Evolutionary conservation across 2,888 invertebrate genomes (phyloP).

Genomic region (Lordiphosa fenestrarum): DNA sequence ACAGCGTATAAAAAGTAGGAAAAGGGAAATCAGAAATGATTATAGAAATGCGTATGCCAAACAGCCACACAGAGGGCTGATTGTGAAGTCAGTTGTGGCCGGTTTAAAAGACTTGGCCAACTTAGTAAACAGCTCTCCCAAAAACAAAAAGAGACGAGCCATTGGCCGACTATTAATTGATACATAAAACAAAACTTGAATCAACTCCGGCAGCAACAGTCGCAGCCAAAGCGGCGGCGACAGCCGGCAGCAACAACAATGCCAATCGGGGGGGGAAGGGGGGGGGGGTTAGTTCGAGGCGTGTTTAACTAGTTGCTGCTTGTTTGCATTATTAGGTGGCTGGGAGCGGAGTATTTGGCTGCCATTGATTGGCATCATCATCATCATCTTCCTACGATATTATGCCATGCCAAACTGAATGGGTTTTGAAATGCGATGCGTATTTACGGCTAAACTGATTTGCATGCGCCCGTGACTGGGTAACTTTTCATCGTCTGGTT

Average conservation of each 20-base stretch:
- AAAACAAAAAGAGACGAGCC: slow-evolving; percentile 12
- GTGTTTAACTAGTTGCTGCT: slow-evolving; percentile 15
- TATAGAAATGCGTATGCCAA: slow-evolving; percentile 1
- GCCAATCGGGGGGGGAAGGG: slow-evolving; percentile 8
- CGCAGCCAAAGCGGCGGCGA: slow-evolving; percentile 5
- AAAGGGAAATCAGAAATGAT: slow-evolving; percentile 22
- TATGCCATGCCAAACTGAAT: slow-evolving; percentile 48
- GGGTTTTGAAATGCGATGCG: slow-evolving; percentile 39
- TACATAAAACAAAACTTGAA: slow-evolving; percentile 50
- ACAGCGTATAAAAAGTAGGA: too few relatives aligned
- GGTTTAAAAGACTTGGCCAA: too few relatives aligned
- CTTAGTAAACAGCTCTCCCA: slow-evolving; percentile 11
- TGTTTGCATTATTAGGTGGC: slow-evolving; percentile 4
- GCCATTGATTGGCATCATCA: slow-evolving; percentile 57
- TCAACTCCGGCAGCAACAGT: slow-evolving; percentile 22
- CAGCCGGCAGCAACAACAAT: background rate
- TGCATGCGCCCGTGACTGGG: slow-evolving; percentile 5
- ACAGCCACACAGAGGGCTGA: slow-evolving; percentile 5
- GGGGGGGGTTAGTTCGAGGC: slow-evolving; percentile 25
- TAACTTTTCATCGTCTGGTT: background rate
- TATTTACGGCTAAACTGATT: slow-evolving; percentile 1
- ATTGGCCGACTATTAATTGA: slow-evolving; percentile 50
- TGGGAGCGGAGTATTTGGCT: slow-evolving; percentile 13
- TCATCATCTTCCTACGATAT: background rate
- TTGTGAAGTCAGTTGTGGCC: background rate